Evolutionary conservation across 2,888 invertebrate species (phyloP).

Genomic region (Philonicus albiceps): DNA sequence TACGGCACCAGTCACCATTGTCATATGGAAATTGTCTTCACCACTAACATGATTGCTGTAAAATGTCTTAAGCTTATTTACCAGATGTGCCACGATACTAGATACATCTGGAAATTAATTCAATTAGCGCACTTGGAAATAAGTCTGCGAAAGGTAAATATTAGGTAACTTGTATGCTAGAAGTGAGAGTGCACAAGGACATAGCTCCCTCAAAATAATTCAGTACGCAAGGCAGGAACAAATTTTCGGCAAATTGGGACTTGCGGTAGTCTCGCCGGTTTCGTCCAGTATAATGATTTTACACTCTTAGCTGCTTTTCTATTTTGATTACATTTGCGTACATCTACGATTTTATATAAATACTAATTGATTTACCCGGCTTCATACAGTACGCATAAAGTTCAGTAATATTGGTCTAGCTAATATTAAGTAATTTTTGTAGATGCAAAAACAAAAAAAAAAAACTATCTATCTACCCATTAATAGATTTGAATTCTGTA

Average conservation of each 20-base stretch:
- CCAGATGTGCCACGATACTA: neutral
- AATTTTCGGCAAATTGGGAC: neutral
- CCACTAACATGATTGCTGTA: neutral
- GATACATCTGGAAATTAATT: neutral
- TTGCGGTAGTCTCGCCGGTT: neutral
- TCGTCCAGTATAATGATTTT: neutral
- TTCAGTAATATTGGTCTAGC: no score
- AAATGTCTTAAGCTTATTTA: neutral
- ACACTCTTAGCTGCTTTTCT: neutral
- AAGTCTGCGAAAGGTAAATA: constrained; percentile 21
- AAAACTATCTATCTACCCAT: no score
- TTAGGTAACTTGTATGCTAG: constrained; percentile 31
- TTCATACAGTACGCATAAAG: no score
- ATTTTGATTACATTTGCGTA: no score
- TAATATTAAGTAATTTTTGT: no score
- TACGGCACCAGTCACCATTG: constrained; percentile 4
- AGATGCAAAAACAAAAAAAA: no score
- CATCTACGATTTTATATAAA: neutral
- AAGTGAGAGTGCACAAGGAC: neutral
- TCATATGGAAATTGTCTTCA: constrained; percentile 7
- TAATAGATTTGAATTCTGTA: no score
- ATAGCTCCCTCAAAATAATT: constrained; percentile 16
- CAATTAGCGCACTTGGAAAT: neutral
- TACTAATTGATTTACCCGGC: no score
- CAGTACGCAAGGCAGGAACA: neutral